These are phyloP conservation scores for Leucozona laternaria DNA, from an alignment of 2,888 invertebrate species.

Conservation along the genomic window DNA sequence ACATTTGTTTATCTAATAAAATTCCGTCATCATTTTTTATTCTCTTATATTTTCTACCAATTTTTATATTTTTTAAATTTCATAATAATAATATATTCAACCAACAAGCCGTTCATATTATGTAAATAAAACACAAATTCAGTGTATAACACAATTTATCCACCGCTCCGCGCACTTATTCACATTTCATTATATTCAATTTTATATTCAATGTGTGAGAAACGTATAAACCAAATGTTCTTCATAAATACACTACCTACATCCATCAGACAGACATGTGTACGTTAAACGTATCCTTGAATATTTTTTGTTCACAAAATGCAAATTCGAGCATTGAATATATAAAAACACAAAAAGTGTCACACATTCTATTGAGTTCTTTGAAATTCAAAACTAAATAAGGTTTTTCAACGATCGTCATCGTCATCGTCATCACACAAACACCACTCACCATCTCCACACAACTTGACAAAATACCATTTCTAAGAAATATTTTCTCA, in stretches of 20 bases:
- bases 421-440: background rate
- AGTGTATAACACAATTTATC: constrained; percentile 58
- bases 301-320: constrained; percentile 36
- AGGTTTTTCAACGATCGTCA: background rate
- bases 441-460: background rate
- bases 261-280: background rate
- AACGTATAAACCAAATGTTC: background rate
- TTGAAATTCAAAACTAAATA: constrained; percentile 30
- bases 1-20: constrained; percentile 3
- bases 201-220: background rate
- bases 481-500: constrained; percentile 44
- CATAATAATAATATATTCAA: constrained; percentile 21
- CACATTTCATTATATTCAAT: constrained; percentile 50
- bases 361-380: constrained; percentile 56
- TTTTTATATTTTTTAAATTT: background rate
- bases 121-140: constrained; percentile 59
- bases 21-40: background rate
- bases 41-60: background rate
- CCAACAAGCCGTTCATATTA: constrained; percentile 23
- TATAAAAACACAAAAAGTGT: constrained; percentile 27
- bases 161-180: constrained; percentile 28
- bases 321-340: constrained; percentile 57
- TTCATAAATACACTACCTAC: background rate
- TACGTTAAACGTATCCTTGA: background rate
- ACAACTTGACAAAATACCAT: constrained; percentile 1